Evolutionary conservation across 2,888 invertebrate genomes (phyloP).

Genomic region (Tinea trinotella): DNA sequence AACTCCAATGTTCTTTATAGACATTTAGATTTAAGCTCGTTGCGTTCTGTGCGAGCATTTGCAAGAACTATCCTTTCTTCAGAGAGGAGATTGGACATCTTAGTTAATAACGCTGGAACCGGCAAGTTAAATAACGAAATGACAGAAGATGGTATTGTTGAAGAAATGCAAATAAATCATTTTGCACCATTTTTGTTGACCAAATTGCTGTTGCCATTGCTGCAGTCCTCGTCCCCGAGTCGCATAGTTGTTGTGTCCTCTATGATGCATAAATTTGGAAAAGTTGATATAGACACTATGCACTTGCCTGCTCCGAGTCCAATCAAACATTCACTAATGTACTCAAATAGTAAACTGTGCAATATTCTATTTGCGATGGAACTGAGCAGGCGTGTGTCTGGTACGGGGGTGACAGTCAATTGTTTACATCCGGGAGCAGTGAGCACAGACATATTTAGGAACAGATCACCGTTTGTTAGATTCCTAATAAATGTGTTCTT

Average conservation of each 20-base stretch:
- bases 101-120: constrained; percentile 90
- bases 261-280: constrained; percentile 76
- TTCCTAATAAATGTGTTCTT: constrained; percentile 74
- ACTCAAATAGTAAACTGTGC: constrained; percentile 83
- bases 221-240: constrained; percentile 78
- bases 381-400: constrained; percentile 72
- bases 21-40: constrained; percentile 79
- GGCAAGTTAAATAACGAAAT: constrained; percentile 74
- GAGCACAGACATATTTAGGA: constrained; percentile 82
- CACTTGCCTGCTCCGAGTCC: constrained; percentile 74
- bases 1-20: constrained; percentile 77
- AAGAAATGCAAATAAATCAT: constrained; percentile 90
- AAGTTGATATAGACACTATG: constrained; percentile 76
- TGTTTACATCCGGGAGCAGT: constrained; percentile 87
- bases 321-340: constrained; percentile 52
- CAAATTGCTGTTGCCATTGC: constrained; percentile 81
- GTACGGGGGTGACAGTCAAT: constrained; percentile 80
- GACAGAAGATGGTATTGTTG: constrained; percentile 85
- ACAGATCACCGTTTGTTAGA: constrained; percentile 73
- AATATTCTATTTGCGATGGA: constrained; percentile 80
- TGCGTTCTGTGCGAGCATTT: constrained; percentile 82
- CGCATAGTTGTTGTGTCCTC: constrained; percentile 85
- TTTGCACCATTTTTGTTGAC: constrained; percentile 92
- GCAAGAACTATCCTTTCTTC: constrained; percentile 79
- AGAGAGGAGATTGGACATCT: constrained; percentile 78